These are phyloP conservation scores for Heliconius charithonia DNA, from an alignment of 2,888 invertebrate genomes.

Conservation along the genomic window DNA sequence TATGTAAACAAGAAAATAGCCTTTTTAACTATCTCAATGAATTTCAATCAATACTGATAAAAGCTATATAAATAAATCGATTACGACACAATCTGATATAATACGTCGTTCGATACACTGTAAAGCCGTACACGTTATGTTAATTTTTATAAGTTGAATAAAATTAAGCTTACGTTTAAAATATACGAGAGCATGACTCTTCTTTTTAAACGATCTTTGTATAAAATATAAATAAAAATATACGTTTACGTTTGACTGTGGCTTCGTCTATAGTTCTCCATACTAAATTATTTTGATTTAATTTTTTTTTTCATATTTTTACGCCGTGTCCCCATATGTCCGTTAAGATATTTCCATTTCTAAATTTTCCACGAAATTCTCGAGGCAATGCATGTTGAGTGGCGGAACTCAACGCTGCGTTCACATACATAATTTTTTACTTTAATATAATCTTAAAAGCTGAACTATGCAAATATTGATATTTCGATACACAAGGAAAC, in stretches of 20 bases:
- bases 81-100: background rate
- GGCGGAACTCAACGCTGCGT: too few species aligned
- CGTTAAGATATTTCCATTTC: too few species aligned
- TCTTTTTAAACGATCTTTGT: background rate
- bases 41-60: background rate
- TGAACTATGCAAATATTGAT: background rate
- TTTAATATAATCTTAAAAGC: background rate
- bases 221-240: background rate
- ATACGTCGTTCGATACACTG: background rate
- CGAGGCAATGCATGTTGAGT: too few species aligned
- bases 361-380: too few species aligned
- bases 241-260: background rate
- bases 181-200: background rate
- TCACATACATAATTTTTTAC: too few species aligned
- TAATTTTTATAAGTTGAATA: background rate
- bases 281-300: too few species aligned
- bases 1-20: background rate
- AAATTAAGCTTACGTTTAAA: background rate
- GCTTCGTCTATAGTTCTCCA: background rate
- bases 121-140: constrained; percentile 1
- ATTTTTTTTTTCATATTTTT: too few species aligned
- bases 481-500: constrained; percentile 23
- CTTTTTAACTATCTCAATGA: background rate
- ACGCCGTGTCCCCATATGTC: too few species aligned
- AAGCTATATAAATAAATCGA: background rate